Percentiles rank a stretch among this genome's conserved stretches.
These are phyloP conservation scores for Strongylocentrotus purpuratus DNA, from an alignment of 35 echinoderm and acorn worm species.

Conservation along the genomic window DNA sequence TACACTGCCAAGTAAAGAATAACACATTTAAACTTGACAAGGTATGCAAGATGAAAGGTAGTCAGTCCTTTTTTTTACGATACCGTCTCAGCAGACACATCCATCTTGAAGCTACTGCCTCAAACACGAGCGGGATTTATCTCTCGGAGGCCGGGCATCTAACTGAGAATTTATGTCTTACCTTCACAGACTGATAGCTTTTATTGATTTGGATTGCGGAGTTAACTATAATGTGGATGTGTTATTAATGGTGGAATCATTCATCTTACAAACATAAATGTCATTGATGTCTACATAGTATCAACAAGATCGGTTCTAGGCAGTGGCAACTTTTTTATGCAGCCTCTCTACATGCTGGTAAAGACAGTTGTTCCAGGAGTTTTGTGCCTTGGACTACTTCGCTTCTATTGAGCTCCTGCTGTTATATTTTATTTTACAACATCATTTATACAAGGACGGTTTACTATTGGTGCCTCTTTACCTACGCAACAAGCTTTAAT, in stretches of 20 bases:
- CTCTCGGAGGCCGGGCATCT: not conserved
- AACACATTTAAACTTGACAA: constrained; percentile 17
- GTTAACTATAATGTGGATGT: not conserved
- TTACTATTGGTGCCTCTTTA: not conserved
- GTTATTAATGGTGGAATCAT: not conserved
- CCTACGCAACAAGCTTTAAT: not conserved
- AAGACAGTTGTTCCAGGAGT: not conserved
- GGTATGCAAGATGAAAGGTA: not conserved
- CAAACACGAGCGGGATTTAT: not conserved
- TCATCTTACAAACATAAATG: not conserved
- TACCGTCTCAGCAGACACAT: not conserved
- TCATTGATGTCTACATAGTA: not conserved
- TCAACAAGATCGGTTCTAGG: not conserved
- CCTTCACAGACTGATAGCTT: not conserved
- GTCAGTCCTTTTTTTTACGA: not conserved
- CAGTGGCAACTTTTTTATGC: not conserved
- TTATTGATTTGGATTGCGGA: not conserved
- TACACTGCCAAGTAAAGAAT: not conserved
- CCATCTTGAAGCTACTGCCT: not conserved
- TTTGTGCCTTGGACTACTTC: not conserved
- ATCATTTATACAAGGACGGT: not conserved
- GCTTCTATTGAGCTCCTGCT: not conserved
- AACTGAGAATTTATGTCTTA: not conserved
- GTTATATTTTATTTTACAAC: not conserved
- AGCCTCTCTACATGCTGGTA: not conserved